Evolutionary conservation across 2,888 invertebrate species (phyloP), one percentile per base, ranked within the genome.

Genomic region (Pteria penguin): DNA sequence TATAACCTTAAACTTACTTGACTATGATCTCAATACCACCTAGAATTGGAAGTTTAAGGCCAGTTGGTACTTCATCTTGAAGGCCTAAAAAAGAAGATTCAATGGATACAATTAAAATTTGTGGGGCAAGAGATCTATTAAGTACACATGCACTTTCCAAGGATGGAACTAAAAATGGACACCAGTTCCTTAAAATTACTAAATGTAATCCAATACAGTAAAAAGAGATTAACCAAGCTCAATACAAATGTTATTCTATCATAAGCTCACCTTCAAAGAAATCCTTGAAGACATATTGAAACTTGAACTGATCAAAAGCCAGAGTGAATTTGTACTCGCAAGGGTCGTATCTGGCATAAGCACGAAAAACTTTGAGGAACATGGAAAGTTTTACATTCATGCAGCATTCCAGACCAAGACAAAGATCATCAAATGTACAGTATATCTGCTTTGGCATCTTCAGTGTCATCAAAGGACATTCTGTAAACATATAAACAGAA

Each of bases 401-500:
- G 71, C 87, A 87, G 62, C 87, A 87, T 61, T 87, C 85, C 18
- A 87, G 31, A n/a, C 86, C 86, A 52, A 86, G 73, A 67, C 87
- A 87, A 58, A 79, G 79, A 11, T 81, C 71, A 61, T 87, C 86
- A 54, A 86, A 72, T 14, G 80, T 83, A 72, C 87, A 87, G 72
- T 82, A 83, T 27, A 87, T 57, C 11, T 78, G 72, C 14, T 81
- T 65, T 5, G 86, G 84, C 61, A 86, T 65, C 0, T 62, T 33
- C 14, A 82, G 36, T 24, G 77, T 58, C 68, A 87, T 67, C 31
- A 75, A 68, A 2, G 86, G 85, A 72, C 87, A 87, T 18, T 69
- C 87, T 87, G 68, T 5, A 81, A 82, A 33, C 60, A 3, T 5
- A 45, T 18, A 65, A 14, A n/a, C n/a, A n/a, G n/a, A n/a, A n/a